Evolutionary conservation across 2,797 vertebrate genomes (phyloP), one percentile per base, ranked within the genome.

Genomic region (Threskiornis aethiopicus): DNA sequence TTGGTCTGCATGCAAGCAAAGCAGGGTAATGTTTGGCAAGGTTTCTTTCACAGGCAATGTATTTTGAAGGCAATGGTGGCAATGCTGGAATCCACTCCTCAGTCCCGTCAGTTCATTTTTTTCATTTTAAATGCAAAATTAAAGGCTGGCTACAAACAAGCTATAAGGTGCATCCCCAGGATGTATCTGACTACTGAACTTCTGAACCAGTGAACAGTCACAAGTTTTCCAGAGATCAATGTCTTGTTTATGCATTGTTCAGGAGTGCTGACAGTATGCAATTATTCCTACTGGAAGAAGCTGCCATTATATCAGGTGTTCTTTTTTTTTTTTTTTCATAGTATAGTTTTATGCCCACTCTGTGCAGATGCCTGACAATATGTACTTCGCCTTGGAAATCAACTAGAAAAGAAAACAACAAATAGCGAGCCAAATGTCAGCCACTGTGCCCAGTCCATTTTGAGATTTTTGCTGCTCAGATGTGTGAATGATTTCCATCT

Each of bases 401-500:
- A 80, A 18, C 77, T 80, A 87, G 37, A 58, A 90, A 93, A 87
- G 55, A 86, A 94, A 93, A 73, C 22, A 86, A 67, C 47, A 58
- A 92, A 90, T 49, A 92, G 24, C 26, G 82, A 96, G 81, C 81
- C 94, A 96, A 97, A 94, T 86, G 66, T 88, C 79, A 80, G 82
- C 51, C 66, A 64, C 76, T 58, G 51, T 88, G 82, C 84, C 82
- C 84, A 75, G 52, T 91, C 64, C 76, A 84, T 91, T 95, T 83
- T 76, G 85, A 93, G 72, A 84, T 76, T 89, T 91, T 91, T 94
- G 81, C 82, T 91, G 86, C 70, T 96, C 65, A 87, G 86, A 95
- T 92, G 77, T 81, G 82, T 88, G 95, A 95, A 93, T 77, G 70
- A 97, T 96, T 95, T 96, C 95, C 95, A 95, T 96, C 90, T 97